Conservation (phyloP, 1,140 invertebrate genomes). For the Galleria mellonella region DNA sequence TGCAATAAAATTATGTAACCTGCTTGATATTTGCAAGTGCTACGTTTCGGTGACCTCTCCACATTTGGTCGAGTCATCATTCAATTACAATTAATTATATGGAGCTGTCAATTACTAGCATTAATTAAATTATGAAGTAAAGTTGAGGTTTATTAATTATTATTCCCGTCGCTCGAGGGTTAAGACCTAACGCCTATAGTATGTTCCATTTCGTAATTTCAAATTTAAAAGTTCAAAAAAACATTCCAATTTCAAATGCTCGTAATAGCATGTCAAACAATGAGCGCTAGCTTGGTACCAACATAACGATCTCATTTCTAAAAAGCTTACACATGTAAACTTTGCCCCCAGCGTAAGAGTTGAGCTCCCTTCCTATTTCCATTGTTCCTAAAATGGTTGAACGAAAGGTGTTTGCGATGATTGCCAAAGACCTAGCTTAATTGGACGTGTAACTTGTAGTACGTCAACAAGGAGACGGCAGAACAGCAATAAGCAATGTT, state of each 20-base stretch:
- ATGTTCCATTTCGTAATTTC: neutral
- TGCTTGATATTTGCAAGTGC: constrained; percentile 3
- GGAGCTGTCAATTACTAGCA: constrained; percentile 40
- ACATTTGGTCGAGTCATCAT: constrained; percentile 17
- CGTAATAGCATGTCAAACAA: constrained; percentile 36
- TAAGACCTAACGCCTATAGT: neutral
- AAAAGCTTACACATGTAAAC: constrained; percentile 37
- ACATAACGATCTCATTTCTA: constrained; percentile 41
- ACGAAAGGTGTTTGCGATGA: constrained; percentile 3
- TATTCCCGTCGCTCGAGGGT: neutral
- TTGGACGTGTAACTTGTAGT: constrained; percentile 17
- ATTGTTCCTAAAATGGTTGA: neutral
- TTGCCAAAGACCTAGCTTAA: constrained; percentile 7
- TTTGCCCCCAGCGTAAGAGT: constrained; percentile 11
- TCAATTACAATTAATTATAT: constrained; percentile 42
- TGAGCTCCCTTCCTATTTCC: constrained; percentile 11
- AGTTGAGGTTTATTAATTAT: neutral
- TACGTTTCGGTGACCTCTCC: constrained; percentile 1
- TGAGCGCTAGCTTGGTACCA: constrained; percentile 11
- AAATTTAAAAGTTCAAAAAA: constrained; percentile 1
- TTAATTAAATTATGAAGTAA: constrained; percentile 19
- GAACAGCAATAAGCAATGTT: constrained; percentile 44
- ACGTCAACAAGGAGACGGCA: constrained; percentile 27
- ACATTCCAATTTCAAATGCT: constrained; percentile 24
- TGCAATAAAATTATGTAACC: constrained; percentile 4